These are phyloP conservation scores for Vesta saturnalis DNA, from an alignment of 2,888 invertebrate genomes.

Conservation along the genomic window DNA sequence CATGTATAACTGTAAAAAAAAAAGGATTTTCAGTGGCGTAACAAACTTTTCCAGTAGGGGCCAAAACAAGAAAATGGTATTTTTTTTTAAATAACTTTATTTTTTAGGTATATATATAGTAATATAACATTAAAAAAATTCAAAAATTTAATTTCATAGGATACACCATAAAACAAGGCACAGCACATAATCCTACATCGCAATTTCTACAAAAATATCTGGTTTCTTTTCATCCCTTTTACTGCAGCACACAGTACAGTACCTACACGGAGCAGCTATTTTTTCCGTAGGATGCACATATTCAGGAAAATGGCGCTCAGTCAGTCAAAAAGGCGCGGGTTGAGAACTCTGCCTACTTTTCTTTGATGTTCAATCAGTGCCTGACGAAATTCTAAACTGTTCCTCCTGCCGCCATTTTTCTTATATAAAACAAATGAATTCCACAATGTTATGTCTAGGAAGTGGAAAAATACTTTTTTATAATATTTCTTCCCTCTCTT, in stretches of 20 bases:
- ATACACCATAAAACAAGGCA: not conserved
- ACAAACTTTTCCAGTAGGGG: not conserved
- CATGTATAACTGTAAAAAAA: not conserved
- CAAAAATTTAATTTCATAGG: not conserved
- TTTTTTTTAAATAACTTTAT: not conserved
- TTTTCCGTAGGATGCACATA: too few relatives aligned
- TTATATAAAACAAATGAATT: too few relatives aligned
- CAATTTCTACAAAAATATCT: too few relatives aligned
- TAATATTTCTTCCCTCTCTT: not conserved
- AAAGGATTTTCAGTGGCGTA: too few relatives aligned
- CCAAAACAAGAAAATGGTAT: not conserved
- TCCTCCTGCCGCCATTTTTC: not conserved
- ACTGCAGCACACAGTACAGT: not conserved
- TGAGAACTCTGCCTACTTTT: not conserved
- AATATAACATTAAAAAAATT: not conserved
- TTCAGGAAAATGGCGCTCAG: constrained; percentile 21
- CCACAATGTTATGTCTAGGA: not conserved
- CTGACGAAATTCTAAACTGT: not conserved
- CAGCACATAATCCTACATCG: too few relatives aligned
- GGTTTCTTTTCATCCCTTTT: not conserved
- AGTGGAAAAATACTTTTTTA: not conserved
- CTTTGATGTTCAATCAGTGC: too few relatives aligned
- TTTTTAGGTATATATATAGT: not conserved
- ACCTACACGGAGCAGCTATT: not conserved
- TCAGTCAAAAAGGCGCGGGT: constrained; percentile 4